Evolutionary conservation across 1,140 invertebrate species (phyloP).

Genomic region (Nasonia giraulti): DNA sequence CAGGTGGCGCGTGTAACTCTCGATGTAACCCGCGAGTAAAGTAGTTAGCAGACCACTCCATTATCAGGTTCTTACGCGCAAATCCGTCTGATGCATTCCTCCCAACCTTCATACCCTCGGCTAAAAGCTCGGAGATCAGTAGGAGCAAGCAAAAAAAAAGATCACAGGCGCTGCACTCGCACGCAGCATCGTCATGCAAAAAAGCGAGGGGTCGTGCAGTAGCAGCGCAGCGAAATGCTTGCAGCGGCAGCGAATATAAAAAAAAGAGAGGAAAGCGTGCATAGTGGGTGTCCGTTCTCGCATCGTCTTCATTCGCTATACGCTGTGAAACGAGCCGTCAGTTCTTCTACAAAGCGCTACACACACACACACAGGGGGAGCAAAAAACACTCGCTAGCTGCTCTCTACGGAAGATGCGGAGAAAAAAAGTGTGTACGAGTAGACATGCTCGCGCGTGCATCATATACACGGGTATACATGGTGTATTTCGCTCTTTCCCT

Average conservation of each 20-base stretch:
- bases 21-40: too few species aligned
- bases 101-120: neutral
- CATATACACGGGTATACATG: neutral
- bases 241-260: neutral
- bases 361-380: neutral
- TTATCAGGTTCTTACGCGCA: neutral
- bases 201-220: neutral
- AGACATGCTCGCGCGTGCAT: neutral
- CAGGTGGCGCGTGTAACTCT: too few species aligned
- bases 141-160: neutral
- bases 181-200: neutral
- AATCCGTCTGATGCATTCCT: neutral
- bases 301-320: neutral
- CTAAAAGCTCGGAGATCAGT: neutral
- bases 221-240: too few species aligned
- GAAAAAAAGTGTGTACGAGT: neutral
- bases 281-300: neutral
- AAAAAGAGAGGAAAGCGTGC: neutral
- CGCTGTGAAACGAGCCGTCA: neutral
- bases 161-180: neutral
- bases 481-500: constrained; percentile 18
- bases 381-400: neutral
- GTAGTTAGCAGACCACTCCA: too few species aligned
- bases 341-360: neutral
- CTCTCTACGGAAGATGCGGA: neutral